phyloP scores from a whole-genome alignment of 2,113 vertebrate genomes.

The Notiomystis cincta region DNA sequence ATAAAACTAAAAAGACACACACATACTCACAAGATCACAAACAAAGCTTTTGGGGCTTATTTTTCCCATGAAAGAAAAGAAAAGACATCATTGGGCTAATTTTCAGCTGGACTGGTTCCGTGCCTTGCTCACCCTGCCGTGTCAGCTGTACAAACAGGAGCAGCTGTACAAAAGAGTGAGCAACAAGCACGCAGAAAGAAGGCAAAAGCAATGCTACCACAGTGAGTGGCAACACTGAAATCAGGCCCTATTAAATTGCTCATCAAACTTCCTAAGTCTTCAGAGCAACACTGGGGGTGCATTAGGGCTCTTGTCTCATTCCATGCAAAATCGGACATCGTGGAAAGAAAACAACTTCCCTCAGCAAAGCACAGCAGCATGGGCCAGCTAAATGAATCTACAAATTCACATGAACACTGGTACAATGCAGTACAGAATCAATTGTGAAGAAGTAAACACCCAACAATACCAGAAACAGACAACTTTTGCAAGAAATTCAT shows the following conservation, averaged over 20 bases:
- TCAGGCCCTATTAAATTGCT: not conserved
- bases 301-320: not conserved
- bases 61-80: slow-evolving; percentile 43
- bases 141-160: slow-evolving; percentile 28
- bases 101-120: not conserved
- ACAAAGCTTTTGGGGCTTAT: slow-evolving; percentile 48
- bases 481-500: not conserved
- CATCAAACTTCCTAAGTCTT: not conserved
- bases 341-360: not conserved
- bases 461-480: not conserved
- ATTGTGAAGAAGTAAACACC: not conserved
- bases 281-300: not conserved
- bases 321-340: not conserved
- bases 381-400: not conserved
- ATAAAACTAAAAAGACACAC: slow-evolving; percentile 56
- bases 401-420: accelerated
- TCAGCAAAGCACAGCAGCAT: not conserved
- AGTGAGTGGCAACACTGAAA: not conserved
- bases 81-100: slow-evolving; percentile 17
- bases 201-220: not conserved
- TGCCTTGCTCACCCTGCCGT: slow-evolving; percentile 12
- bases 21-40: slow-evolving; percentile 53
- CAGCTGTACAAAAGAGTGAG: not conserved
- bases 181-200: slow-evolving; percentile 27
- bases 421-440: not conserved